Evolutionary conservation across 1,140 invertebrate species (phyloP).

Genomic region (Eumaeus atala): DNA sequence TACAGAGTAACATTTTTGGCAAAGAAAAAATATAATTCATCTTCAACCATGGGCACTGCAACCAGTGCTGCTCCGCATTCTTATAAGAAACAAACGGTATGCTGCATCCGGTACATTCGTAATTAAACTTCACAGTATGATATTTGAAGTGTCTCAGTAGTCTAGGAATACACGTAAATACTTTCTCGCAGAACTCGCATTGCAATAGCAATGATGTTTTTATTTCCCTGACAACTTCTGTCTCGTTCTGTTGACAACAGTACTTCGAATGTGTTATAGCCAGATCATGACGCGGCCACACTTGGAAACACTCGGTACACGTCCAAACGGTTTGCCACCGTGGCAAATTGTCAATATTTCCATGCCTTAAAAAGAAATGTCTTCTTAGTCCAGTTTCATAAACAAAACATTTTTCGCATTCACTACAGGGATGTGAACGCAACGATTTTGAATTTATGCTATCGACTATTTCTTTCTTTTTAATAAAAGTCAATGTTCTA

Average conservation of each 20-base stretch:
- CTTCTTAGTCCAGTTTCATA: conserved; percentile 58
- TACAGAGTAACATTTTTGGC: conserved; percentile 59
- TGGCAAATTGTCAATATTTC: conserved; percentile 38
- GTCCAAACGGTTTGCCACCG: conserved; percentile 67
- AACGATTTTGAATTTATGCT: conserved; percentile 43
- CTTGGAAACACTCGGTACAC: conserved; percentile 62
- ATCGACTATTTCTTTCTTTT: conserved; percentile 58
- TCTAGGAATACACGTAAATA: conserved; percentile 61
- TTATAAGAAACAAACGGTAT: conserved; percentile 54
- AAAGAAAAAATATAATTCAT: conserved; percentile 55
- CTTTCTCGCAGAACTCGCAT: conserved; percentile 68
- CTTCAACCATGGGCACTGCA: conserved; percentile 51
- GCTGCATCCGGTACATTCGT: conserved; percentile 59
- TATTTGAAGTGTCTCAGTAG: conserved; percentile 51
- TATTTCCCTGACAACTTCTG: conserved; percentile 46
- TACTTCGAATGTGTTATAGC: conserved; percentile 44
- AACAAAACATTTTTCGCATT: conserved; percentile 62
- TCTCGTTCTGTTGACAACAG: conserved; percentile 41
- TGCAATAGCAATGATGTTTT: conserved; percentile 48
- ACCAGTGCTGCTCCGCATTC: conserved; percentile 58
- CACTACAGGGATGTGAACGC: conserved; percentile 47
- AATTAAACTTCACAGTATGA: conserved; percentile 53
- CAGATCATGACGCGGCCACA: conserved; percentile 56
- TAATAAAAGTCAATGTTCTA: conserved; percentile 59
- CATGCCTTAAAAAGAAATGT: conserved; percentile 48